Conservation (phyloP, 2,888 invertebrate genomes). For the Trachelus troglodyta region DNA sequence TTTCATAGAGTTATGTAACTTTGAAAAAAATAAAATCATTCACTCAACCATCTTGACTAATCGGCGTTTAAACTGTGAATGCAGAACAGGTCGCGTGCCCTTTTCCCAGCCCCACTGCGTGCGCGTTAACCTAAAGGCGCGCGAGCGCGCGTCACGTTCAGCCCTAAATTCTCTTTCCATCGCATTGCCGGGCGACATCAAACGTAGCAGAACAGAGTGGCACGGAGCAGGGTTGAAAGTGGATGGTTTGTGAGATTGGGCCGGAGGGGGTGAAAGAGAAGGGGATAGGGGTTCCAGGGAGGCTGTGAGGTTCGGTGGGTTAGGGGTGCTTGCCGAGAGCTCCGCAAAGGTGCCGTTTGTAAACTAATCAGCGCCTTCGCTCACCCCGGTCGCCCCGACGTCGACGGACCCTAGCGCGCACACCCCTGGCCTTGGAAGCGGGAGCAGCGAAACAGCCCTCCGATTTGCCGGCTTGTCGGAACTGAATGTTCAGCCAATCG, state of each 20-base stretch:
- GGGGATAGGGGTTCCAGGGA: constrained; percentile 4
- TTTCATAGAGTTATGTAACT: not conserved
- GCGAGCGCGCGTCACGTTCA: constrained; percentile 6
- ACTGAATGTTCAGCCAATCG: constrained; percentile 7
- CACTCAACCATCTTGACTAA: not conserved
- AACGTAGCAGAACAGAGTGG: constrained; percentile 19
- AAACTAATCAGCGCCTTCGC: constrained; percentile 30
- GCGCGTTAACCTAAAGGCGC: not conserved
- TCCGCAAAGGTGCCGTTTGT: constrained; percentile 34
- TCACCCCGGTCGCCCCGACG: constrained; percentile 11
- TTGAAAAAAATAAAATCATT: not conserved
- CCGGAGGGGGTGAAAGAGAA: not conserved
- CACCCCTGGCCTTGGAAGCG: not conserved
- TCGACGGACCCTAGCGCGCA: not conserved
- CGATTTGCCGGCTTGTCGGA: constrained; percentile 14
- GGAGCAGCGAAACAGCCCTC: constrained; percentile 9
- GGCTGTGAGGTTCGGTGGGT: constrained; percentile 12
- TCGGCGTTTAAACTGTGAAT: not conserved
- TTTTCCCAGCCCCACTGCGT: not conserved
- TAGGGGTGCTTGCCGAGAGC: constrained; percentile 23
- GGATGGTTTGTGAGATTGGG: not conserved
- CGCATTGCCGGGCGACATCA: constrained; percentile 27
- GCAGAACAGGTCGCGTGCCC: not conserved
- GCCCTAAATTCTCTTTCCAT: constrained; percentile 11
- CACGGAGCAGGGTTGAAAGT: not conserved